Evolutionary conservation across 2,113 vertebrate genomes (phyloP).

Genomic region (Epinephelus moara): DNA sequence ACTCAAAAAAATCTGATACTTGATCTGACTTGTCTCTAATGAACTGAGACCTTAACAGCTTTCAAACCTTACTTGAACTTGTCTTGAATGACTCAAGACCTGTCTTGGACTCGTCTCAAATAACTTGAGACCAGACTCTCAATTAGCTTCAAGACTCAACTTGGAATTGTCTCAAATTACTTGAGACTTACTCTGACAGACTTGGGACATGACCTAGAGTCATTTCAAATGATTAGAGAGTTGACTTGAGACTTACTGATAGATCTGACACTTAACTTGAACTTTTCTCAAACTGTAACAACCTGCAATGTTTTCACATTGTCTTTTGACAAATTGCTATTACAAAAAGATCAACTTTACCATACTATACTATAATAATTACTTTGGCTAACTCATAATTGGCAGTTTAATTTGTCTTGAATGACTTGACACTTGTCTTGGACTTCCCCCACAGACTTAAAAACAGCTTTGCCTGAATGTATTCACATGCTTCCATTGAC

Average conservation of each 20-base stretch:
- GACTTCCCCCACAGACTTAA: not conserved
- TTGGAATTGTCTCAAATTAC: not conserved
- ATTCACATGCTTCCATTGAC: not conserved
- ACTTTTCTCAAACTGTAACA: not conserved
- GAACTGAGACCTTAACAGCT: no score
- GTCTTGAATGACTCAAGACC: not conserved
- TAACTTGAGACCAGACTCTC: not conserved
- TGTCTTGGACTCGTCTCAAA: not conserved
- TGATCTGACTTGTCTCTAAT: no score
- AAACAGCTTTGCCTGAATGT: not conserved
- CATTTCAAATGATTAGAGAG: not conserved
- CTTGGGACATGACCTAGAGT: not conserved
- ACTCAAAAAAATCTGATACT: not conserved
- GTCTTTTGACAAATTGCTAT: not conserved
- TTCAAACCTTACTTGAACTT: no score
- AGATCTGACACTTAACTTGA: not conserved
- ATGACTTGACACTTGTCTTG: not conserved
- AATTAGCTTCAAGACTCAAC: no score
- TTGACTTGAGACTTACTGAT: not conserved
- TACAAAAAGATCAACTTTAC: not conserved
- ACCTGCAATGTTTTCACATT: not conserved
- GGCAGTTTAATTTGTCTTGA: not conserved
- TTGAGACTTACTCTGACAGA: not conserved
- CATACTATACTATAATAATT: no score
- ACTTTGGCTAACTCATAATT: not conserved